Evolutionary conservation across 35 echinoderm and acorn worm genomes (phyloP).

Genomic region (Nesometra sesokonis): DNA sequence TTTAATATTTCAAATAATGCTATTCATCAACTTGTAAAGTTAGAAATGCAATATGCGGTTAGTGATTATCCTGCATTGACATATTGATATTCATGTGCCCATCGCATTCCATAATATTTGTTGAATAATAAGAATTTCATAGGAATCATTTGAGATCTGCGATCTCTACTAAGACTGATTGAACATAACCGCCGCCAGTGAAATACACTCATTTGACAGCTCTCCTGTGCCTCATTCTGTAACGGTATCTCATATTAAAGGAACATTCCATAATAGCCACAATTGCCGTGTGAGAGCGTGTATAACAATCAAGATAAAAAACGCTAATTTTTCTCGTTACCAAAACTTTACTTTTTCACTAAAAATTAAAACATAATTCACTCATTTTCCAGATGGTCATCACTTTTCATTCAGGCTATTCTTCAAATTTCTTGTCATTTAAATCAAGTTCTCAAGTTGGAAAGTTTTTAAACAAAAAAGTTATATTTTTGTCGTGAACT

Average conservation of each 20-base stretch:
- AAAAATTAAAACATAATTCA: not conserved
- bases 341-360: not conserved
- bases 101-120: not conserved
- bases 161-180: not conserved
- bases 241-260: not conserved
- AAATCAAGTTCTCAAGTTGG: not conserved
- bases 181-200: not conserved
- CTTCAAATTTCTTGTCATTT: not conserved
- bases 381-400: not conserved
- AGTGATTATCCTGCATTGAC: not conserved
- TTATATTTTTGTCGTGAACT: too few species aligned
- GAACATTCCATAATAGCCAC: not conserved
- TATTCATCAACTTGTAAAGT: not conserved
- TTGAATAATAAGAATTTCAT: slow-evolving; percentile 1
- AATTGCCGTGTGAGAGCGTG: not conserved
- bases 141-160: not conserved
- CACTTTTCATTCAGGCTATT: not conserved
- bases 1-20: not conserved
- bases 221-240: not conserved
- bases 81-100: not conserved
- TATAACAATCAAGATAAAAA: not conserved
- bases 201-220: not conserved
- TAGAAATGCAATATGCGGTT: not conserved
- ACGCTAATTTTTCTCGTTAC: not conserved
- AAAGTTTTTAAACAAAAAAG: not conserved